Conservation (phyloP, 2,888 invertebrate species). For the Hydriomena furcata region DNA sequence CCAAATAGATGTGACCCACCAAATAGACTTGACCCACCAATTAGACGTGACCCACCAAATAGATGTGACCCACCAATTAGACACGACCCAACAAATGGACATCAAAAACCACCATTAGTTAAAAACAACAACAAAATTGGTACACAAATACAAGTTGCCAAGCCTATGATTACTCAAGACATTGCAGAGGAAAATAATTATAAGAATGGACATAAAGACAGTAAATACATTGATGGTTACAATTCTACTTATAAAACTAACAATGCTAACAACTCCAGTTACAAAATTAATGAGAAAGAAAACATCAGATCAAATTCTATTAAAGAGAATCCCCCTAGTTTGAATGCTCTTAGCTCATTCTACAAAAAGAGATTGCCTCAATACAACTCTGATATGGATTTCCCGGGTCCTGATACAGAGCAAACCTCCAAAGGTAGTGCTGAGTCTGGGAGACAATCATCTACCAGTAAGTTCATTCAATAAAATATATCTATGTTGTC, state of each 20-base stretch:
- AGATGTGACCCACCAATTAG: background rate
- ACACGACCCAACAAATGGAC: background rate
- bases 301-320: background rate
- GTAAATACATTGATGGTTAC: background rate
- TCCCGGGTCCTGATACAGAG: constrained; percentile 1
- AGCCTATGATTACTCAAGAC: background rate
- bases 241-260: background rate
- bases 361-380: constrained; percentile 49
- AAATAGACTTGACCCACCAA: constrained; percentile 1
- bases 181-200: background rate
- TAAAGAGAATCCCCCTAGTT: constrained; percentile 2
- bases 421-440: constrained; percentile 40
- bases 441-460: constrained; percentile 57
- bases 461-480: constrained; percentile 53
- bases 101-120: background rate
- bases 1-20: background rate
- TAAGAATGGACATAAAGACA: background rate
- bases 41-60: background rate
- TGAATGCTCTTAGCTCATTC: constrained; percentile 51
- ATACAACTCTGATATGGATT: constrained; percentile 36
- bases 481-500: too few species aligned
- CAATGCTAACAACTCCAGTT: background rate
- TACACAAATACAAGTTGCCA: background rate
- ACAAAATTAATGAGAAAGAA: background rate
- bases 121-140: background rate